Evolutionary conservation across 2,888 invertebrate species (phyloP).

Genomic region (Trichopoda pennipes): DNA sequence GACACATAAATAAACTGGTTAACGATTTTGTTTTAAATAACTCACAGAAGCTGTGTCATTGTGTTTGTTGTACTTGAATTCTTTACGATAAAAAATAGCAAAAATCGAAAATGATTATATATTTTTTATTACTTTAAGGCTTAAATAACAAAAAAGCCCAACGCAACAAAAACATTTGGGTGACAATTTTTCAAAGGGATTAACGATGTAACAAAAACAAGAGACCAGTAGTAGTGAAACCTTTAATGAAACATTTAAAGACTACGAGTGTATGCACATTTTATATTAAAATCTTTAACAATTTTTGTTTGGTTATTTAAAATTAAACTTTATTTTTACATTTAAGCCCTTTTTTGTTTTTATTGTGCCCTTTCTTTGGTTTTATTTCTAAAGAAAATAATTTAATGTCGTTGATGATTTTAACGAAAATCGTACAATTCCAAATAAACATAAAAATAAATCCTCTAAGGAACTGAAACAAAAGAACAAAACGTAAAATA

Average conservation of each 20-base stretch:
- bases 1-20: neutral
- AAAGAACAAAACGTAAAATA: constrained; percentile 21
- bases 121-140: neutral
- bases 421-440: constrained; percentile 53
- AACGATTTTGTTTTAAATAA: constrained; percentile 23
- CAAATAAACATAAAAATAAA: constrained; percentile 61
- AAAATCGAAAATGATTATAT: constrained; percentile 47
- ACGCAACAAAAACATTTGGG: constrained; percentile 32
- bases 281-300: constrained; percentile 28
- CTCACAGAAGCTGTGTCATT: neutral
- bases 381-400: constrained; percentile 30
- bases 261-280: constrained; percentile 27
- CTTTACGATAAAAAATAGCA: constrained; percentile 34
- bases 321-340: constrained; percentile 23
- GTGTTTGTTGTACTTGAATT: neutral
- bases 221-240: constrained; percentile 15
- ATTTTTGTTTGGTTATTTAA: neutral
- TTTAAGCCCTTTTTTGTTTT: constrained; percentile 34
- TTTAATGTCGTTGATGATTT: constrained; percentile 33
- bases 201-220: constrained; percentile 43
- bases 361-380: constrained; percentile 8
- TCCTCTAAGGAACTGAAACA: constrained; percentile 60
- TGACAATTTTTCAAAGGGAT: constrained; percentile 67
- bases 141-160: constrained; percentile 9
- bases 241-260: constrained; percentile 47